Evolutionary conservation across 1,140 invertebrate genomes (phyloP), one percentile per base, ranked within the genome.

Genomic region (Tachypleus tridentatus): DNA sequence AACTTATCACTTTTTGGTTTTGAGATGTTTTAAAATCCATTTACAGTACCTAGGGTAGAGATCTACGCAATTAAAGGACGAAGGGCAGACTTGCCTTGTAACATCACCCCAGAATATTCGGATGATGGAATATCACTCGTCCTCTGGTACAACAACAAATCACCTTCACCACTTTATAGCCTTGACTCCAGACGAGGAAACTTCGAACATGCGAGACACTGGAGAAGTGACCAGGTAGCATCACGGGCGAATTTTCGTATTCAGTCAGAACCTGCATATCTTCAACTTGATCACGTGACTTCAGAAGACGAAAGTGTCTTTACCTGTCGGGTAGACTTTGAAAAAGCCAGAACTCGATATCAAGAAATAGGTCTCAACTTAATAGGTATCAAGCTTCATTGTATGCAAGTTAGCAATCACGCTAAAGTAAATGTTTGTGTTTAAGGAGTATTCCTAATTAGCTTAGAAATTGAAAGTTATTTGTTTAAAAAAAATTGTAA

Each of bases 341-440:
- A 85, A 73, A 91, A 91, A 73, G 91, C 90, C 9, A 89, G 89
- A 0, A 93, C 90, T 5, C 83, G 88, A 71, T 93, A 93, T 77
- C 89, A 86, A 74, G 86, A 89, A 78, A 88, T 93, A 73, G 88
- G 89, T 76, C 83, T 94, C 70, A 89, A 88, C 70, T 88, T 93
- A 69, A 91, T 92, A 76, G 89, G 91, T 94, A 81, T 2, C 29
- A 1, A 29, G 29, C 29, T 29, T 29, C 29, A 1, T 29, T 29
- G 29, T 65, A 29, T 29, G 29, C 29, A 29, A 29, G 29, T 29
- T 29, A 29, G 29, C 29, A 29, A 29, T 29, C 29, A 29, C 29
- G 29, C 29, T 29, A 29, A 29, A 29, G 29, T 29, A 29, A 29
- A 29, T 29, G 29, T 29, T 29, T 29, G 29, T 29, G 29, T 29